Base-by-base conservation (phyloP, 2,888 invertebrate genomes). In the Latrodectus hesperus region DNA sequence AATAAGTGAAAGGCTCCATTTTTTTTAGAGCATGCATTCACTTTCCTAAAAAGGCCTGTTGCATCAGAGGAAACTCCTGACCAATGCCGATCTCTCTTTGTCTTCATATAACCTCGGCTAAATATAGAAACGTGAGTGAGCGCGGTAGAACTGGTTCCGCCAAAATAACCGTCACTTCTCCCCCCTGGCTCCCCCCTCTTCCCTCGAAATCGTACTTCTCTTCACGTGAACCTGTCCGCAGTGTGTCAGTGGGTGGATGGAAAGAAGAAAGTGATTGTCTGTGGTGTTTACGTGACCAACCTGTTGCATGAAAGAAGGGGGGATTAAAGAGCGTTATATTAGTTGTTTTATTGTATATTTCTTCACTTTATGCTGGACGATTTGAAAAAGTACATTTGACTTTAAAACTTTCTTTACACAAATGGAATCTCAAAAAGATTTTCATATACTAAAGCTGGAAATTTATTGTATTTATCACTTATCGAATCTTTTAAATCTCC, bases 231-330 rank as follows among this genome's bases (percentile, higher is more conserved):
- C 12, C 60, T n/a, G 60, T n/a, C 12, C 12, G 64, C 68, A 73
- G 52, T 74, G 78, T 79, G 78, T 79, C 70, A 78, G 78, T 79
- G 84, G 78, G 84, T 78, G 84, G 78, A 74, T 72, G 17, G 52
- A 26, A 12, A 70, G 60, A 67, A 52, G 70, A 85, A 70, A 85
- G 85, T 64, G 79, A 85, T 73, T 74, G 85, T 85, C 78, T 73
- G 73, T 84, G 84, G 60, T 60, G 60, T 60, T n/a, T 60, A 16
- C 12, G 60, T 60, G 12, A 60, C 12, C 60, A 60, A 85, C 85
- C 85, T 75, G 85, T 85, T 84, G 64, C 38, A 1, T 38, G 1
- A 38, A 38, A 38, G 38, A 38, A 38, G 38, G 38, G 38, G 38
- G 38, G 38, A 38, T 38, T 6, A 38, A 38, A 6, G 38, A 38